Percentiles rank a stretch among this genome's conserved stretches.
phyloP scores from a whole-genome alignment of 2,113 vertebrate species.

The Gallinago undulata region DNA sequence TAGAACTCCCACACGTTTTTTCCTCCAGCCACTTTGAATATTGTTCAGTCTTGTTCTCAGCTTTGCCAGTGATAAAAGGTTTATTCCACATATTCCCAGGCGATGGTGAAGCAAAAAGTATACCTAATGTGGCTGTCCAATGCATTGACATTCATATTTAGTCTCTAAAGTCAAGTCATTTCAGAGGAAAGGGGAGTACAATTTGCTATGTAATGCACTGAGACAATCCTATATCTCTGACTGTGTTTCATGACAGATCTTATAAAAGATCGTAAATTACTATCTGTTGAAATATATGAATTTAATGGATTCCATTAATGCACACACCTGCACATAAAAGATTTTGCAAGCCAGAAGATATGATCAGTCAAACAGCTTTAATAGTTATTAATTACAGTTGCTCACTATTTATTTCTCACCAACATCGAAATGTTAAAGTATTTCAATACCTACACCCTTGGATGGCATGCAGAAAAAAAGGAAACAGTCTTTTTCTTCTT shows the following conservation, averaged over 20 bases:
- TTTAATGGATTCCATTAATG: constrained; percentile 83
- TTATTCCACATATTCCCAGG: constrained; percentile 60
- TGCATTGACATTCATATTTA: constrained; percentile 72
- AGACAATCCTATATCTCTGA: constrained; percentile 76
- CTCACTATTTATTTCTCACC: constrained; percentile 69
- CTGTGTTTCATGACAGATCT: constrained; percentile 79
- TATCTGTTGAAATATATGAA: constrained; percentile 82
- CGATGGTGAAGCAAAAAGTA: not conserved
- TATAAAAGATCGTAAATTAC: constrained; percentile 80
- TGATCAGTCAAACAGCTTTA: constrained; percentile 79
- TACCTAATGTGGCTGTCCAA: constrained; percentile 44
- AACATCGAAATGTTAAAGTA: constrained; percentile 51
- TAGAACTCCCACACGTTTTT: constrained; percentile 54
- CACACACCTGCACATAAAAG: constrained; percentile 75
- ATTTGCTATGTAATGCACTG: constrained; percentile 71
- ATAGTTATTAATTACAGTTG: constrained; percentile 80
- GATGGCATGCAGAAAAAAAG: constrained; percentile 29
- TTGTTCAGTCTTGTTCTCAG: constrained; percentile 30
- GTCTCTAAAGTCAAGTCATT: constrained; percentile 63
- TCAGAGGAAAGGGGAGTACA: constrained; percentile 30
- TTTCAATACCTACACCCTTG: constrained; percentile 58
- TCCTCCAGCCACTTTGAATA: constrained; percentile 59
- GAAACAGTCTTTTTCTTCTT: not conserved
- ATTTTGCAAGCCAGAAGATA: constrained; percentile 75
- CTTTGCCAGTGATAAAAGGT: constrained; percentile 47